phyloP scores from a whole-genome alignment of 2,113 vertebrate species.

The Urocitellus parryii region DNA sequence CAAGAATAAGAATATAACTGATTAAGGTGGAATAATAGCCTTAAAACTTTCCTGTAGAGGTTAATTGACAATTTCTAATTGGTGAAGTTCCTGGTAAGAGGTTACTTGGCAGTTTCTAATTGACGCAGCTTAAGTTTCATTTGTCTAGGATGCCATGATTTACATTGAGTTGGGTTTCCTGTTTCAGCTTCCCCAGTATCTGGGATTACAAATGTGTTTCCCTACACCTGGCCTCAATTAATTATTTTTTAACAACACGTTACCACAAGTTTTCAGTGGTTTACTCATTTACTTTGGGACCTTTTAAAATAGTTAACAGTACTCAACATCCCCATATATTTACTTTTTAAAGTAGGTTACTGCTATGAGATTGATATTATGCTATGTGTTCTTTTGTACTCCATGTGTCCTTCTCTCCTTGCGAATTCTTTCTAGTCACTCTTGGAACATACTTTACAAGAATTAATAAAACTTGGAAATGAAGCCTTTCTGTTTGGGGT shows the following conservation, averaged over 20 bases:
- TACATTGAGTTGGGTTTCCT: background rate
- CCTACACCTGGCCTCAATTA: background rate
- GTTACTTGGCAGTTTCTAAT: background rate
- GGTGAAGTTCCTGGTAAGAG: background rate
- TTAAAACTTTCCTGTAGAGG: background rate
- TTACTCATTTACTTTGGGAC: background rate
- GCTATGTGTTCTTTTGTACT: background rate
- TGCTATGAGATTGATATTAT: background rate
- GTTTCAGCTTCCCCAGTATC: background rate
- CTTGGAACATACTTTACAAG: background rate
- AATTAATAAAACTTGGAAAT: background rate
- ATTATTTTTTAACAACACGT: background rate
- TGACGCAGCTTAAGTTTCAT: background rate
- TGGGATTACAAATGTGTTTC: background rate
- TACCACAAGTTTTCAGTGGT: background rate
- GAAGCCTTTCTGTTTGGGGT: background rate
- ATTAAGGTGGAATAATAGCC: background rate
- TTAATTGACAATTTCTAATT: background rate
- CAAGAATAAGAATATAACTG: background rate
- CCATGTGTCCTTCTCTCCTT: background rate
- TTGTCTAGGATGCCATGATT: background rate
- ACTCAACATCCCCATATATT: background rate
- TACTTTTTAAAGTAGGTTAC: background rate
- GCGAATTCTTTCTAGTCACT: background rate
- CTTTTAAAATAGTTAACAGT: background rate